Conservation (phyloP, 2,113 vertebrate species). For the Eurystomus gularis region DNA sequence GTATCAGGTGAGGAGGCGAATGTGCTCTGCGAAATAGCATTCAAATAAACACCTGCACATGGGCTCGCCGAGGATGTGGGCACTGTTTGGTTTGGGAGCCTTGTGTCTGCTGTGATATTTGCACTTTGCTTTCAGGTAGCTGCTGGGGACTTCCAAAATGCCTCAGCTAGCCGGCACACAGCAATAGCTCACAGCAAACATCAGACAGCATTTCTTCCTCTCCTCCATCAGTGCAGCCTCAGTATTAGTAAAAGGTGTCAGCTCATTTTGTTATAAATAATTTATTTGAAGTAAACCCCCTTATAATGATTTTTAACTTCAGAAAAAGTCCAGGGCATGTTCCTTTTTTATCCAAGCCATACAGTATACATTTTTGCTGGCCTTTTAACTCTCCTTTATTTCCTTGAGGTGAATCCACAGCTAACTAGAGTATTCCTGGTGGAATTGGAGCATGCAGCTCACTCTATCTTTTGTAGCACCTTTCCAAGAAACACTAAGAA, state of each 20-base stretch:
- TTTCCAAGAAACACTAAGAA: conserved; percentile 30
- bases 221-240: not conserved
- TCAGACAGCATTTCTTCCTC: not conserved
- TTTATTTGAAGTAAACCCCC: not conserved
- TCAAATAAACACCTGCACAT: not conserved
- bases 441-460: not conserved
- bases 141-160: not conserved
- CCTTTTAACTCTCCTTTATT: not conserved
- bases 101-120: conserved; percentile 2
- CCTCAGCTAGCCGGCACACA: not conserved
- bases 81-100: not conserved
- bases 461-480: conserved; percentile 27
- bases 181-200: not conserved
- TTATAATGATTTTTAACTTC: not conserved
- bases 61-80: accelerated
- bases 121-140: not conserved
- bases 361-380: not conserved
- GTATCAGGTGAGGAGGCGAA: accelerated
- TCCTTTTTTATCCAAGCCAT: not conserved
- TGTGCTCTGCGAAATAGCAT: not conserved
- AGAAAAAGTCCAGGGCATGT: accelerated
- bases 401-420: not conserved
- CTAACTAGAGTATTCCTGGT: not conserved
- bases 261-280: not conserved
- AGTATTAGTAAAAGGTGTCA: not conserved